phyloP scores from a whole-genome alignment of 2,797 vertebrate genomes.

The Bufotes viridis region DNA sequence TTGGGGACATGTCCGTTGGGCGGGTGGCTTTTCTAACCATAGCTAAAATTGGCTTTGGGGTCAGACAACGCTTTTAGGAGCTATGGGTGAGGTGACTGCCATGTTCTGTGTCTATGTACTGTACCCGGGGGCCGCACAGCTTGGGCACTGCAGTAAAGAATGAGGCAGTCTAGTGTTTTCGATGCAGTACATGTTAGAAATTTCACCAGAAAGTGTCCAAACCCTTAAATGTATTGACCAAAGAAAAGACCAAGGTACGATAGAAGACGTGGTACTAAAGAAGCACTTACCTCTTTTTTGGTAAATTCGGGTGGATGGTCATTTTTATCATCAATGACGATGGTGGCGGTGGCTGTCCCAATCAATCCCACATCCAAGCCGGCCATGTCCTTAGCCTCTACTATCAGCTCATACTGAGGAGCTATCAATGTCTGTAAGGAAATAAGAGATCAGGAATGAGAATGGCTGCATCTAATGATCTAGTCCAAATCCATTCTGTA shows the following conservation, averaged over 20 bases:
- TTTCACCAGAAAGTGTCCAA: not conserved
- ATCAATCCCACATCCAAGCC: conserved; percentile 91
- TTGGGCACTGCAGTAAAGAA: too few relatives aligned
- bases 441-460: not conserved
- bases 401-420: conserved; percentile 91
- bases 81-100: too few relatives aligned
- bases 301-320: conserved; percentile 97
- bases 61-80: too few relatives aligned
- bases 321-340: conserved; percentile 95
- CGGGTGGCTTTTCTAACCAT: too few relatives aligned
- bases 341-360: conserved; percentile 93
- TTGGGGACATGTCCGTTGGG: too few relatives aligned
- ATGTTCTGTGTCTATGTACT: too few relatives aligned
- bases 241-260: not conserved
- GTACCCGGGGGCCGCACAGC: too few relatives aligned
- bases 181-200: too few relatives aligned
- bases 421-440: conserved; percentile 86
- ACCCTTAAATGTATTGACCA: not conserved
- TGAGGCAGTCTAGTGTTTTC: too few relatives aligned
- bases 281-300: conserved; percentile 79
- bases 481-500: not conserved
- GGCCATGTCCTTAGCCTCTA: conserved; percentile 96
- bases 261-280: not conserved
- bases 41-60: too few relatives aligned
- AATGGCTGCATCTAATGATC: not conserved